Evolutionary conservation across 2,113 vertebrate genomes (phyloP), one percentile per base, ranked within the genome.

Genomic region (Hemiprocne comata): DNA sequence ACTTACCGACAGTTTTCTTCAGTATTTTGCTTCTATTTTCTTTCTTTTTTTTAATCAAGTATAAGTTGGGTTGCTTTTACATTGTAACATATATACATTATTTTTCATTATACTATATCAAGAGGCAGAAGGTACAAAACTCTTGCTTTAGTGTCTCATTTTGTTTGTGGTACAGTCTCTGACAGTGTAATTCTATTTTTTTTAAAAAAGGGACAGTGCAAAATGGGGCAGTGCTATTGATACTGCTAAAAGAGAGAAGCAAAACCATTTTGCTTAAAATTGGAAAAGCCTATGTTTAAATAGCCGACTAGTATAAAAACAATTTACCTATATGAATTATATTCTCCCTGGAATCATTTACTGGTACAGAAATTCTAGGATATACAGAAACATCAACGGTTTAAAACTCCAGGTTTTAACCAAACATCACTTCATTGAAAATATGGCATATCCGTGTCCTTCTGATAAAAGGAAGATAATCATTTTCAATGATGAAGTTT

Each of bases 381-480:
- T 54, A 58, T 12, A 58, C 1, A 67, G 34, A 51, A 62, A 79
- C 4, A 51, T 14, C 12, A 36, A 5, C 29, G 17, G 29, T 84
- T 72, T 24, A 44, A 71, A 79, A 58, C 14, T 55, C 17, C 2
- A 6, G 67, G 28, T 44, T 72, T 64, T 55, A 93, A 51, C 12
- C 11, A 4, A 80, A 24, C 6, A 76, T 42, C 5, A 38, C 14
- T 82, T 81, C 61, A 74, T 10, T 85, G 50, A 73, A 69, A 90
- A 71, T 0, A 0, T 13, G 70, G 69, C 14, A 53, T 10, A 85
- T 21, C 31, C n/a, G 46, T 3, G 2, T 10, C 58, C 13, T 36
- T 62, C 76, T 51, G 48, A 71, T 10, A 91, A 81, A 85, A 76
- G 31, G 10, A 57, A 84, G 18, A 13, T 24, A 76, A 76, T 33